Conservation (phyloP, 2,888 invertebrate species). For the Drosophila birchii region DNA sequence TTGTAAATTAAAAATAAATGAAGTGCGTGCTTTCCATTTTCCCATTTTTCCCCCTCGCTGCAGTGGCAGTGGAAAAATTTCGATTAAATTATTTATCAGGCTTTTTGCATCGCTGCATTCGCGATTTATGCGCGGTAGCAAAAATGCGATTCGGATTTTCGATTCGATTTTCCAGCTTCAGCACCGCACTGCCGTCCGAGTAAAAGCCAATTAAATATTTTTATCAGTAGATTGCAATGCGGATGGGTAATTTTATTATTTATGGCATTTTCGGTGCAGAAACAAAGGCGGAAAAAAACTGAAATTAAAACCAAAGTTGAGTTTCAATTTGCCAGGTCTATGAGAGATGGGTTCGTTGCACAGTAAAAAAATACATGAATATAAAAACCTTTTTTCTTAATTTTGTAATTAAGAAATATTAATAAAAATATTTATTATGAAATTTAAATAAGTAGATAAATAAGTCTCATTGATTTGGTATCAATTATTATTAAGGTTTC, state of each 20-base stretch:
- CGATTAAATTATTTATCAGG: constrained; percentile 80
- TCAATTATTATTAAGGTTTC: too few species aligned
- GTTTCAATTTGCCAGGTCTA: constrained; percentile 61
- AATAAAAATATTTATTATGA: background rate
- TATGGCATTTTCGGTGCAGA: constrained; percentile 50
- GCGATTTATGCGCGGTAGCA: constrained; percentile 73
- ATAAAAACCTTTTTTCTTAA: background rate
- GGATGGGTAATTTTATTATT: constrained; percentile 81
- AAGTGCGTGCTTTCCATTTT: constrained; percentile 71
- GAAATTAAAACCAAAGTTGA: constrained; percentile 62
- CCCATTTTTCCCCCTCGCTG: constrained; percentile 25
- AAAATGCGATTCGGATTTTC: constrained; percentile 65
- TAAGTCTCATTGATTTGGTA: too few species aligned
- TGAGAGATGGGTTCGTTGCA: background rate
- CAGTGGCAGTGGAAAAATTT: constrained; percentile 64
- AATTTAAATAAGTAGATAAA: too few species aligned
- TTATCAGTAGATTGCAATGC: constrained; percentile 76
- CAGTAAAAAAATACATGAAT: background rate
- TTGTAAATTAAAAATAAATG: constrained; percentile 80
- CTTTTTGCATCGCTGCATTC: constrained; percentile 56
- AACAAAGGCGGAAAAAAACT: constrained; percentile 28
- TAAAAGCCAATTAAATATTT: constrained; percentile 79
- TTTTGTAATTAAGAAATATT: background rate
- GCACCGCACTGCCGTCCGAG: constrained; percentile 18
- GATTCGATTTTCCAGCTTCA: constrained; percentile 61